Base-by-base conservation (phyloP, 2,888 invertebrate genomes). In the Sturmia bella region DNA sequence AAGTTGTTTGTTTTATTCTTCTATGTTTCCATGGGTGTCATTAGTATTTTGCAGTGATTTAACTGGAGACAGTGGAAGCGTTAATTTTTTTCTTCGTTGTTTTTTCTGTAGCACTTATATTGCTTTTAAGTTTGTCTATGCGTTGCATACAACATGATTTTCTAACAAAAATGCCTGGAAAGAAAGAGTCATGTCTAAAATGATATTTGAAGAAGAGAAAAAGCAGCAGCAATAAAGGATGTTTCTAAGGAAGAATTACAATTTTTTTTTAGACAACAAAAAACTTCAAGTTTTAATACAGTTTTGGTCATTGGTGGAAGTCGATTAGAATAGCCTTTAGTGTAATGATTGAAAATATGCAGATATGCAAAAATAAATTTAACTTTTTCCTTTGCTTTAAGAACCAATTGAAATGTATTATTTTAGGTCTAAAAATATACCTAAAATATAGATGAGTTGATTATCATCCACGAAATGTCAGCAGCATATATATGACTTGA, bases 1-100 rank as follows among this genome's bases (percentile, higher is more conserved):
- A 59, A 70, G 39, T 64, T 77, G 59, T 37, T 17, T 54, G 48
- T 43, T 68, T 52, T 59, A 43, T 43, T 52, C 52, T 41, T 37
- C 15, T 37, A 61, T 61, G 63, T 72, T 77, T 64, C 64, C 54
- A 70, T 72, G 72, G 64, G 64, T 72, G 78, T 59, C 64, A 52
- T 66, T 66, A 43, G 50, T 59, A 66, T 72, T 32, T 78, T 37
- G 78, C 72, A 72, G 57, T 66, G 78, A 78, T 72, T 72, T 64
- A 72, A 68, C 21, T 76, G 75, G 48, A 66, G 72, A 78, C 78
- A 70, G 41, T 66, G 50, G 56, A 77, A 77, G 45, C 52, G 37
- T 69, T 57, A 57, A 59, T 41, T 32, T 56, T 3, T 45, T 17
- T 11, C 17, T 39, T 37, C 12, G 13, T 43, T 39, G 6, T 11